These are phyloP conservation scores for Embiotoca jacksoni DNA, from an alignment of 2,113 vertebrate genomes.

Conservation along the genomic window DNA sequence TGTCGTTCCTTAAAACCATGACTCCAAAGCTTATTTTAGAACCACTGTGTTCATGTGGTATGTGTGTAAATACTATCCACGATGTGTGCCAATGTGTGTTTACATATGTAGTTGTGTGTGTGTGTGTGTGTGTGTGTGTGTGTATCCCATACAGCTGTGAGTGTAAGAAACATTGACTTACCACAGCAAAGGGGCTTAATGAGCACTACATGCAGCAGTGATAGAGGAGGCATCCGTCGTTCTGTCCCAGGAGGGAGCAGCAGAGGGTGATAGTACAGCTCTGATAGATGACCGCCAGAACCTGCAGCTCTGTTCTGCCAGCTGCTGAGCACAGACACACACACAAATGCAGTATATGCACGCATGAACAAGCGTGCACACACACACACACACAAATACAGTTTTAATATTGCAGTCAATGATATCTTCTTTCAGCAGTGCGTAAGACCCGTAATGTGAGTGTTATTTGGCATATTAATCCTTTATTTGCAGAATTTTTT, in stretches of 20 bases:
- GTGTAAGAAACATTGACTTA: conserved; percentile 7
- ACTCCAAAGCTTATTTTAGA: conserved; percentile 21
- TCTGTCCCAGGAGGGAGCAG: conserved; percentile 47
- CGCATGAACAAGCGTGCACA: neutral
- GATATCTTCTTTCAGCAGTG: neutral
- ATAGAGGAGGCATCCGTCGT: conserved; percentile 44
- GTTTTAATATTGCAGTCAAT: neutral
- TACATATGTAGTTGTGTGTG: neutral
- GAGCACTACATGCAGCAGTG: conserved; percentile 29
- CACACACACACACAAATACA: neutral
- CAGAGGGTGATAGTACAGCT: conserved; percentile 46
- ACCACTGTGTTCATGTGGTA: neutral
- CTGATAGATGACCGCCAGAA: conserved; percentile 65
- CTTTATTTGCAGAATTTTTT: neutral
- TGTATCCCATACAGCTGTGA: conserved; percentile 20
- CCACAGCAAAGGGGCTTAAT: conserved; percentile 40
- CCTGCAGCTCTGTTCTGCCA: conserved; percentile 32
- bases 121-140: neutral
- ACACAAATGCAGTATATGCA: conserved; percentile 12
- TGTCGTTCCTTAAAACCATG: neutral
- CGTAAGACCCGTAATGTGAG: neutral
- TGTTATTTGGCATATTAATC: conserved; percentile 9
- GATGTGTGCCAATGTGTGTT: neutral
- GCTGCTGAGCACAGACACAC: conserved; percentile 49
- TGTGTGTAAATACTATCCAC: neutral